Evolutionary conservation across 2,113 vertebrate species (phyloP), one percentile per base, ranked within the genome.

Genomic region (Lepidothrix coronata): DNA sequence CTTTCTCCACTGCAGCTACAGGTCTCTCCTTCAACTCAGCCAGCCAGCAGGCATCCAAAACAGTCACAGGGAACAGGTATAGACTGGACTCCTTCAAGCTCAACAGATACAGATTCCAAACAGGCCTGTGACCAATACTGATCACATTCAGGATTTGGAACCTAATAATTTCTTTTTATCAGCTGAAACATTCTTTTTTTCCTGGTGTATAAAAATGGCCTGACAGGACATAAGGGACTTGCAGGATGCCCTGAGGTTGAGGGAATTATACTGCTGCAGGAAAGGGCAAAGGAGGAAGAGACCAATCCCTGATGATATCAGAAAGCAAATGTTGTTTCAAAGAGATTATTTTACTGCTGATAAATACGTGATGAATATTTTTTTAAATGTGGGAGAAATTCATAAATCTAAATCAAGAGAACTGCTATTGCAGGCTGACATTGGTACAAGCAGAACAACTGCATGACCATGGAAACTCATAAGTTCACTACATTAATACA

Each of bases 291-390:
- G 20, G 21, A 63, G 28, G 12, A 71, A 43, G 48, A 67, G 39
- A 71, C 43, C 48, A 44, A 31, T 16, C 85, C 70, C 61, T 2
- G 4, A 84, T 11, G 7, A 18, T 59, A 91, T 49, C 68, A 87
- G 70, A 86, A 88, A 63, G 57, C 28, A 91, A 84, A 92, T 43
- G 31, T 48, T 73, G 7, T 62, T 91, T 72, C 46, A 74, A 66
- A 75, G 35, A 91, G 24, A 67, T 52, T 72, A 89, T 78, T 89
- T 78, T 59, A 66, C 61, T 87, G 65, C 22, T 48, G 84, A 93
- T 72, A 68, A 80, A 89, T 25, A 22, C 13, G 20, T n/a, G 48
- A 89, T 4, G 3, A 58, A 23, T 49, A 10, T 24, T 72, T 83
- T 72, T 78, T 85, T 68, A 8, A 72, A 86, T 11, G 8, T 51